Evolutionary conservation across 2,113 vertebrate genomes (phyloP).

Genomic region (Coracopsis vasa): DNA sequence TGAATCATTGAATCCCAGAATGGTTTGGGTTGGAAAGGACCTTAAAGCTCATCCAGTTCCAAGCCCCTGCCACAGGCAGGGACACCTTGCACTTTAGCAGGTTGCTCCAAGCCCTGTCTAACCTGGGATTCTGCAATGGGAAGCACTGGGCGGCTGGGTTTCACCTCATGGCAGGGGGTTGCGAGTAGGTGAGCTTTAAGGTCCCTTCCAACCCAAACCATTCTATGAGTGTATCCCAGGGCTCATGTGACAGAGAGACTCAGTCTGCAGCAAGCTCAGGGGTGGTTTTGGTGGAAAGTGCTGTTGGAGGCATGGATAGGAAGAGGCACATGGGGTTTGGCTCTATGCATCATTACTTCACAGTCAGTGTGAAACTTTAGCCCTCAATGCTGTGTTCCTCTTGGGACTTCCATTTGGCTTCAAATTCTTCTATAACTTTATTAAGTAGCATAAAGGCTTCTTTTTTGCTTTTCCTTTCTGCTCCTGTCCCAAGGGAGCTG

Average conservation of each 20-base stretch:
- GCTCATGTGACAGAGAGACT: background rate
- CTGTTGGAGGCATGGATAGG: background rate
- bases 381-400: background rate
- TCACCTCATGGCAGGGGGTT: background rate
- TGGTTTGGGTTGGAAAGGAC: no score
- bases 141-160: background rate
- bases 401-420: background rate
- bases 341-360: background rate
- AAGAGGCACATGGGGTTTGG: background rate
- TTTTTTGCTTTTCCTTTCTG: constrained; percentile 9
- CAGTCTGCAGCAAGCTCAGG: background rate
- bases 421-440: background rate
- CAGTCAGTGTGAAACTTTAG: constrained; percentile 24
- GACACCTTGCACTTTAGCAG: background rate
- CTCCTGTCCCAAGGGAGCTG: background rate
- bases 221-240: background rate
- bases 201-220: background rate
- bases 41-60: no score
- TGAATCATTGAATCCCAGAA: no score
- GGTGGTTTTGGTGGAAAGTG: background rate
- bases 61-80: background rate
- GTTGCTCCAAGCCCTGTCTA: background rate
- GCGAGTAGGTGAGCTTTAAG: background rate
- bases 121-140: background rate
- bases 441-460: background rate